Conservation (phyloP, 1,140 invertebrate species). For the Bombus fervidus region DNA sequence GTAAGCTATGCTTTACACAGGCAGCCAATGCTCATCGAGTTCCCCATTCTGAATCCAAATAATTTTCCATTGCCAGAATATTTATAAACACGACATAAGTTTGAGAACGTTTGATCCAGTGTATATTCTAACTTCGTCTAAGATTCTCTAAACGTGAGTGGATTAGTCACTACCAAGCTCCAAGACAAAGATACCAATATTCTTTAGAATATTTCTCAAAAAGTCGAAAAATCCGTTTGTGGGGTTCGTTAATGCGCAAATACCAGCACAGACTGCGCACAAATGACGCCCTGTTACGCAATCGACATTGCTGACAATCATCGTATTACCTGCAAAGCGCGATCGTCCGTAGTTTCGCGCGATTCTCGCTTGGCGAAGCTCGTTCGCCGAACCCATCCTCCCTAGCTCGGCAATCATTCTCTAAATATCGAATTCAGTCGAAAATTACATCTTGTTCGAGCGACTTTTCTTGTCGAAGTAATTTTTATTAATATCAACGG, state of each 20-base stretch:
- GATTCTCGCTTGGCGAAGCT: constrained; percentile 20
- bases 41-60: neutral
- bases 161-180: neutral
- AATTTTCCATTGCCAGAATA: neutral
- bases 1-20: neutral
- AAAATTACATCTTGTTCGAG: too few relatives aligned
- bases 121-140: neutral
- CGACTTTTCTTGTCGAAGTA: too few relatives aligned
- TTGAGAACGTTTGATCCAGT: neutral
- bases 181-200: neutral
- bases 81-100: neutral
- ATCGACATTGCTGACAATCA: constrained; percentile 76
- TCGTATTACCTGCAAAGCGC: constrained; percentile 73
- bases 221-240: neutral
- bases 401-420: neutral
- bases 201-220: neutral
- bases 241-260: constrained; percentile 18
- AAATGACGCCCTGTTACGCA: constrained; percentile 57
- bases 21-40: neutral
- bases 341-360: constrained; percentile 58
- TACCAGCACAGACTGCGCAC: constrained; percentile 28
- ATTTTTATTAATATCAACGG: too few relatives aligned
- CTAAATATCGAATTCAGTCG: neutral
- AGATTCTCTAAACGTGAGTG: neutral
- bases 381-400: constrained; percentile 1